Evolutionary conservation across 2,113 vertebrate species (phyloP), one percentile per base, ranked within the genome.

Genomic region (Oryzias curvinotus): DNA sequence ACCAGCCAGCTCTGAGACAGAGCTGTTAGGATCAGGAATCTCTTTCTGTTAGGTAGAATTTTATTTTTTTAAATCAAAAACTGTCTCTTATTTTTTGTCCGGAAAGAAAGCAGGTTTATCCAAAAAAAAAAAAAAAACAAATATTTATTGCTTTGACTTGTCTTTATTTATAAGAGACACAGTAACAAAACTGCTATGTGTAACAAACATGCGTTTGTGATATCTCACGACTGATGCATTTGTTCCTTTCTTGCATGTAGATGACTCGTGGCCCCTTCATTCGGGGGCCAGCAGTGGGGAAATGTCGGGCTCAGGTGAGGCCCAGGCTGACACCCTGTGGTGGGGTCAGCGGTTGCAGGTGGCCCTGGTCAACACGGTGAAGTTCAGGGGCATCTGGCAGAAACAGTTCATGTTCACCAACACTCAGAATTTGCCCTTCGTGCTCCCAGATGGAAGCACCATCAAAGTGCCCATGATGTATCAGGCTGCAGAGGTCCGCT

Each of bases 391-490:
- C 17, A 68, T 49, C 1, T 98, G 96, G 95, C 93, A 92, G 78
- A 95, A 92, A 44, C 92, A 89, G 62, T 96, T 98, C 71, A 89
- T 91, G 16, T 91, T 92, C 64, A 68, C 74, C 26, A 91, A 93
- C 73, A 94, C 92, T 0, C 92, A 94, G 79, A 86, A 91, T 68
- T 88, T 96, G 78, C 91, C 94, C 62, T 98, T 98, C 80, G 90
- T 87, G 49, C 91, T 91, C 0, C 48, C 82, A 0, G 90, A 92
- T 0, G 95, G 95, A 18, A 89, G n/a, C 0, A 60, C 78, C 26
- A 70, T 93, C 78, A 94, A 94, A 73, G 95, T 97, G 46, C 93
- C 95, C 44, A 95, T 91, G 81, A 96, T 97, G 94, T 90, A 96
- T 67, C 95, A 95, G 79, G 88, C 87, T 3, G 85, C 91, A 0